Evolutionary conservation across 1,140 invertebrate genomes (phyloP).

Genomic region (Steinernema feltiae): DNA sequence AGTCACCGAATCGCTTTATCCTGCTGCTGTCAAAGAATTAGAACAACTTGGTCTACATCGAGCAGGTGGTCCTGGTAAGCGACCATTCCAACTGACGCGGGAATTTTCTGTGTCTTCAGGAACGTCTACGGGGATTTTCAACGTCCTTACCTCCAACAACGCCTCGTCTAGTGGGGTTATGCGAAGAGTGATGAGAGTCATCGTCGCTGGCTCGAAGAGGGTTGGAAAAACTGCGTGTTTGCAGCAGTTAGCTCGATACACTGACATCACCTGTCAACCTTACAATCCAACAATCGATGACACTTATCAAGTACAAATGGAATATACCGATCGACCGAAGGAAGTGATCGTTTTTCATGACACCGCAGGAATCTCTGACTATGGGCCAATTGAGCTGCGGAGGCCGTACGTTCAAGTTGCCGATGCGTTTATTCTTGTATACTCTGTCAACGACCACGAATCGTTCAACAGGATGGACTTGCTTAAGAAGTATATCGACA

Average conservation of each 20-base stretch:
- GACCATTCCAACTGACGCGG: neutral
- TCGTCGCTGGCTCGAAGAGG: constrained; percentile 37
- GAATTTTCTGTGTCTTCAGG: neutral
- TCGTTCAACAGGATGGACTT: constrained; percentile 52
- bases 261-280: constrained; percentile 36
- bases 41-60: constrained; percentile 4
- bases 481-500: constrained; percentile 53
- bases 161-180: constrained; percentile 20
- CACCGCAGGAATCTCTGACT: constrained; percentile 45
- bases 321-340: constrained; percentile 30
- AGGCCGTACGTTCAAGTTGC: constrained; percentile 50
- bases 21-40: neutral
- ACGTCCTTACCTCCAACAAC: constrained; percentile 16
- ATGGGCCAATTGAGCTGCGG: constrained; percentile 41
- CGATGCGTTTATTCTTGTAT: constrained; percentile 55
- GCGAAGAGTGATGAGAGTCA: constrained; percentile 40
- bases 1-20: constrained; percentile 8
- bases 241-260: constrained; percentile 36
- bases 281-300: constrained; percentile 56
- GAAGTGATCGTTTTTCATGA: constrained; percentile 55
- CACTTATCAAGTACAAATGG: constrained; percentile 53
- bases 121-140: neutral
- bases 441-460: constrained; percentile 47
- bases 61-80: neutral
- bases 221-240: constrained; percentile 44